Evolutionary conservation across 2,113 vertebrate genomes (phyloP), one percentile per base, ranked within the genome.

Genomic region (Nettapus auritus): DNA sequence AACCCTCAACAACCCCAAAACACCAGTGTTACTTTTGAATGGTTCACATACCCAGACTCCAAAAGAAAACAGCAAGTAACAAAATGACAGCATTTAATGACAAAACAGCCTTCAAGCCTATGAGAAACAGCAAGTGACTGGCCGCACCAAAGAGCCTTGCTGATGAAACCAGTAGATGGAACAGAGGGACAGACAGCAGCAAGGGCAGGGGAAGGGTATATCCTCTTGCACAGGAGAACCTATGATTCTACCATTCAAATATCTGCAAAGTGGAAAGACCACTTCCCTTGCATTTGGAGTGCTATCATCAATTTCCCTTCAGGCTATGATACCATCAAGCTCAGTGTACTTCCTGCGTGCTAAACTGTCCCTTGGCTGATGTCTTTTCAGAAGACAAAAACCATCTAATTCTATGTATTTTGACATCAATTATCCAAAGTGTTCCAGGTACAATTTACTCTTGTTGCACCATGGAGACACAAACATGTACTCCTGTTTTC

Each of bases 241-340:
- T 33, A 89, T 60, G 18, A 80, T 46, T 67, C 73, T 64, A 63
- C 38, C 25, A 31, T n/a, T 70, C n/a, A 63, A 88, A 3, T 44
- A 96, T 80, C 71, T 74, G 63, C 82, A 74, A 52, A 55, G 38
- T 60, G 64, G 68, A 68, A 83, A 88, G 76, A 80, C 79, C 93
- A 82, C 91, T 91, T 83, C 78, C 82, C 75, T 59, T 86, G 59
- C n/a, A 33, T 80, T 89, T 4, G 0, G 19, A 34, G 63, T 10
- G 46, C 44, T 28, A n/a, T 36, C 63, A 40, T 6, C 17, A 46
- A 34, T 70, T 93, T 96, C 55, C 76, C 71, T 78, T 73, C 82
- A 66, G 50, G 18, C 34, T 13, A 4, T 0, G 87, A 96, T 86
- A 88, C 83, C 68, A 93, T 81, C 88, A 71, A 88, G 83, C 76